Conservation (phyloP, 2,888 invertebrate species). For the Erebia epiphron region DNA sequence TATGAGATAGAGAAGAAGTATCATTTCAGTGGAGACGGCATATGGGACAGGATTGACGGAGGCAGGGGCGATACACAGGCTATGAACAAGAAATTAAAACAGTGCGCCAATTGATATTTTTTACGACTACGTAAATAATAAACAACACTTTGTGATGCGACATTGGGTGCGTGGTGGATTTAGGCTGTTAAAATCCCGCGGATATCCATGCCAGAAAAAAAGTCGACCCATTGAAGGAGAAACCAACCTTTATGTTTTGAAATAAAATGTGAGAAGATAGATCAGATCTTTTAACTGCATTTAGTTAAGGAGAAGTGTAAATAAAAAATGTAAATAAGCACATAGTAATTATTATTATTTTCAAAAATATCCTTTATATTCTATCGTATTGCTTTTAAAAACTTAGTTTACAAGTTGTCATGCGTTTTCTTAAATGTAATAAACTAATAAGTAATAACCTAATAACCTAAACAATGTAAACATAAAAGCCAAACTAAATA, state of each 20-base stretch:
- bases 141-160: too few relatives aligned
- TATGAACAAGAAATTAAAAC: slow-evolving; percentile 32
- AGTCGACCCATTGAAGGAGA: too few relatives aligned
- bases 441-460: neutral
- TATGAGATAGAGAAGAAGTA: slow-evolving; percentile 88
- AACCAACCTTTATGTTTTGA: too few relatives aligned
- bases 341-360: slow-evolving; percentile 60
- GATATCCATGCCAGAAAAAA: too few relatives aligned
- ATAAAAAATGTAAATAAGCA: slow-evolving; percentile 64
- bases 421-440: slow-evolving; percentile 31
- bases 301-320: slow-evolving; percentile 39
- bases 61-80: slow-evolving; percentile 46
- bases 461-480: neutral
- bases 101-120: slow-evolving; percentile 12
- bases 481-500: slow-evolving; percentile 19
- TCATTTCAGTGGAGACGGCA: slow-evolving; percentile 89
- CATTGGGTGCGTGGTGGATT: too few relatives aligned
- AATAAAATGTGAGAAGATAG: too few relatives aligned
- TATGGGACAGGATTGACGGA: slow-evolving; percentile 80
- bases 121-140: neutral
- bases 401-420: slow-evolving; percentile 43
- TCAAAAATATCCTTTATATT: slow-evolving; percentile 42
- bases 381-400: slow-evolving; percentile 53
- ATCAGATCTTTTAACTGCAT: neutral
- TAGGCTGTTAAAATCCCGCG: too few relatives aligned